These are phyloP conservation scores for Brotogeris chrysoptera DNA, from an alignment of 2,797 vertebrate genomes.

Conservation along the genomic window DNA sequence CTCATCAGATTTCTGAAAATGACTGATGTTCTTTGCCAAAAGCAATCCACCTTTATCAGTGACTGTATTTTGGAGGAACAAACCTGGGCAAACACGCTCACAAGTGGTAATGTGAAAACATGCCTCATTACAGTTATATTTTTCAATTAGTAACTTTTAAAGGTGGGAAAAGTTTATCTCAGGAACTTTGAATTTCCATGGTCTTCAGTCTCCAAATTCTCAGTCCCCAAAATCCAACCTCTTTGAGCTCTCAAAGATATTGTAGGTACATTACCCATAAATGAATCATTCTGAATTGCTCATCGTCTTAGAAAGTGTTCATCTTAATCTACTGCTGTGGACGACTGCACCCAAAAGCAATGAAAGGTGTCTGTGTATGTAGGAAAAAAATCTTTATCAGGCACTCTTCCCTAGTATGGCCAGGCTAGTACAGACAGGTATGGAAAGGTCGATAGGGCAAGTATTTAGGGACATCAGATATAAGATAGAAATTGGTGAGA, in stretches of 20 bases:
- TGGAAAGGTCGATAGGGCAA: not conserved
- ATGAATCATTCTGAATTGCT: accelerated
- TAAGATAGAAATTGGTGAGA: not conserved
- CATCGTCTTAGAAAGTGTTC: not conserved
- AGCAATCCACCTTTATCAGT: constrained; percentile 21
- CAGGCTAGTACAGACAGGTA: not conserved
- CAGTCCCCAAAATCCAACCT: not conserved
- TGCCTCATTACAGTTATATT: not conserved
- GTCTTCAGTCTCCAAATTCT: not conserved
- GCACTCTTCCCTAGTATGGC: accelerated
- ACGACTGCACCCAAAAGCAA: not conserved
- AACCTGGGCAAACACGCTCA: not conserved
- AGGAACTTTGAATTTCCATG: not conserved
- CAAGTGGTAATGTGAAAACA: not conserved
- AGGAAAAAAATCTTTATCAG: not conserved
- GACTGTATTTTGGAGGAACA: not conserved
- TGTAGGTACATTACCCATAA: not conserved
- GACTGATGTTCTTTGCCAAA: constrained; percentile 6
- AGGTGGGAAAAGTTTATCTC: not conserved
- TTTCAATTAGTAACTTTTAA: not conserved
- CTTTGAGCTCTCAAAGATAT: not conserved
- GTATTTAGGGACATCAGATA: not conserved
- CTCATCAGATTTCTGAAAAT: constrained; percentile 20
- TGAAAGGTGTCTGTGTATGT: not conserved
- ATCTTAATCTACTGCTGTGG: not conserved